Evolutionary conservation across 2,113 vertebrate species (phyloP).

Genomic region (Clinocottus analis): DNA sequence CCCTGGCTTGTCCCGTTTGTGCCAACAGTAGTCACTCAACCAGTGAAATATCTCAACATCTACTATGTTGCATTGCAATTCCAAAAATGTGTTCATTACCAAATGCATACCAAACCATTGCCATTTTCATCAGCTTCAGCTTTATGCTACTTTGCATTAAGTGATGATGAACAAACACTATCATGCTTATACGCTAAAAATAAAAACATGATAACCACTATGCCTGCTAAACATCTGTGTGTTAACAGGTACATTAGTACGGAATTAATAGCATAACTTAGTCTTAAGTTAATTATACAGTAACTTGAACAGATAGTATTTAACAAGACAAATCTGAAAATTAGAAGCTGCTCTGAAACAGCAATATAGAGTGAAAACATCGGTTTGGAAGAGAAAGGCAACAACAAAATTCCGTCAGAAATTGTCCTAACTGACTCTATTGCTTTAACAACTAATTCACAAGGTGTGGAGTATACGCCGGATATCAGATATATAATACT

Average conservation of each 20-base stretch:
- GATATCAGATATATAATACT: background rate
- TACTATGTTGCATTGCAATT: background rate
- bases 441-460: slow-evolving; percentile 6
- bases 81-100: background rate
- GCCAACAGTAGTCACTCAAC: background rate
- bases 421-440: background rate
- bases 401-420: background rate
- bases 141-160: background rate
- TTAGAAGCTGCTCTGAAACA: background rate
- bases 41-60: background rate
- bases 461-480: background rate
- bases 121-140: background rate
- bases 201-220: background rate
- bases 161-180: background rate
- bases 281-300: background rate
- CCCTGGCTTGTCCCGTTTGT: background rate
- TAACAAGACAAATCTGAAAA: background rate
- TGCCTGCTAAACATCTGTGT: background rate
- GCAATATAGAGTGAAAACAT: background rate
- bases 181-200: background rate
- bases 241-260: background rate
- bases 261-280: too few relatives aligned
- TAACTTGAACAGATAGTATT: background rate
- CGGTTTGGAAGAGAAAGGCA: background rate
- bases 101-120: background rate